Conservation (phyloP, 2,888 invertebrate genomes). For the Ctena decussata region DNA sequence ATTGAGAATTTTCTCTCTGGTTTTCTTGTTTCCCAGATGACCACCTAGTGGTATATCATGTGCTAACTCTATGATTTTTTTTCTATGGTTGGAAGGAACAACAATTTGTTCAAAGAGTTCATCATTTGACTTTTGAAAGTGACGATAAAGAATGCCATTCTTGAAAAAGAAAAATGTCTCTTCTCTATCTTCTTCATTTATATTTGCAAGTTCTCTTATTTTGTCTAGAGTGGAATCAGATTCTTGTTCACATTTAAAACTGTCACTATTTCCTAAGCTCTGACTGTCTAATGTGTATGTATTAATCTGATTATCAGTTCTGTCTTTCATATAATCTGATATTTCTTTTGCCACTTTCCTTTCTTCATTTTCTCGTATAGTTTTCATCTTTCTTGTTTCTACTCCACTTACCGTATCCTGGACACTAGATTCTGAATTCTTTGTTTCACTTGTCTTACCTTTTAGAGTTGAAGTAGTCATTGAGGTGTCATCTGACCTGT, state of each 20-base stretch:
- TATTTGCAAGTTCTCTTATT: background rate
- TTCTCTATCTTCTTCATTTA: background rate
- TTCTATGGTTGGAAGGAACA: background rate
- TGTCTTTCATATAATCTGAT: no score
- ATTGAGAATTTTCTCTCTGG: background rate
- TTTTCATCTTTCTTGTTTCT: background rate
- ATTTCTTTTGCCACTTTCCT: no score
- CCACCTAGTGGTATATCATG: background rate
- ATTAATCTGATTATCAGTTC: no score
- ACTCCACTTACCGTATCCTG: background rate
- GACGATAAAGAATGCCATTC: background rate
- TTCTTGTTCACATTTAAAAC: background rate
- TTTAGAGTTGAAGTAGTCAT: background rate
- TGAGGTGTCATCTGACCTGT: background rate
- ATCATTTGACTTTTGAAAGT: background rate
- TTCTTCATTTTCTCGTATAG: background rate
- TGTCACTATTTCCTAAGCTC: background rate
- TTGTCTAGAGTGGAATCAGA: background rate
- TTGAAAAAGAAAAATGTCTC: background rate
- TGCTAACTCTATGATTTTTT: background rate
- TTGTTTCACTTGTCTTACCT: background rate
- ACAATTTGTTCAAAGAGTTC: background rate
- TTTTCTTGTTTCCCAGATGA: constrained; percentile 4
- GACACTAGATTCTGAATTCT: background rate
- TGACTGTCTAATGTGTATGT: no score